Base-by-base conservation (phyloP, 2,113 vertebrate species). In the Hystrix cristata region DNA sequence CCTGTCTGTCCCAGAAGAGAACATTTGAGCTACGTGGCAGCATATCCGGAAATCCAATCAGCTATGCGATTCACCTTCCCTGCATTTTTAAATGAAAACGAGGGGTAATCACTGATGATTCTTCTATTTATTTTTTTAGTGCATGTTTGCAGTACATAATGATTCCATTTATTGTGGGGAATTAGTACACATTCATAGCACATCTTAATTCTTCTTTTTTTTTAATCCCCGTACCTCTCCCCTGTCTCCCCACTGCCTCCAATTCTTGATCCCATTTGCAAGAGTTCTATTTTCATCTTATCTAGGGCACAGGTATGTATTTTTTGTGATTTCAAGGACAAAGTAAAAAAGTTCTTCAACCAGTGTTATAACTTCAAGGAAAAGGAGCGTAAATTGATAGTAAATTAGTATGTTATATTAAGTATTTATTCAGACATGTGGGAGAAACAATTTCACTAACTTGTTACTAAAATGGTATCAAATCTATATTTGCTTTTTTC, bases 381-480 rank as follows among this genome's bases (percentile, higher is more conserved):
- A 60, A 65, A 88, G 60, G 31, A 87, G 62, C 16, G 27, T 8
- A n/a, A 9, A 7, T 4, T 64, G 72, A 94, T 71, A 60, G 65
- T 90, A 89, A 89, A 59, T 81, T 78, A 64, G 65, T n/a, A 67
- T 69, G 87, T 86, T 81, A 31, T 67, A 10, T 69, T 74, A 46
- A 74, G 57, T 21, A 43, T 88, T 83, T 74, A 80, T 84, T 83
- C 69, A 59, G 87, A 80, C 34, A 21, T 23, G 1, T 25, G 43
- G 38, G 21, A 83, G 81, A 71, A 78, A n/a, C 19, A 71, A 43
- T n/a, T 71, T 59, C 46, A 23, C 67, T 90, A 87, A 43, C 65
- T 62, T 90, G 1, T 14, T 23, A 27, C 67, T 78, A 57, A 93
- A 80, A 48, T 51, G 59, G 48, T 74, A 4, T 11, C n/a, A 29